Conservation (phyloP, 2,797 vertebrate genomes). For the Sebastes iracundus region DNA sequence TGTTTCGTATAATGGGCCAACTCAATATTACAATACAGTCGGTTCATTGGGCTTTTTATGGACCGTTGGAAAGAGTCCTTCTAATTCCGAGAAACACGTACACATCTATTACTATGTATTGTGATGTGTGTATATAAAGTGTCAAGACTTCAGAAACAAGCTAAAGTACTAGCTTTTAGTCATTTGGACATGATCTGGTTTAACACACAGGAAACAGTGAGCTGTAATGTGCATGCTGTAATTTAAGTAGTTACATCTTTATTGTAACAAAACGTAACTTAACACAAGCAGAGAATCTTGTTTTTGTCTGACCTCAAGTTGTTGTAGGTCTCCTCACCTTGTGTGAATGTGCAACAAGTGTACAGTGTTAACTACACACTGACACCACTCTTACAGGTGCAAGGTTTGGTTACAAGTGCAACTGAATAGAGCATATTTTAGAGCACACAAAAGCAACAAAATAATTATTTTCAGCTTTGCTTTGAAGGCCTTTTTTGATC, state of each 20-base stretch:
- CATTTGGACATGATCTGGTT: not conserved
- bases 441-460: no score
- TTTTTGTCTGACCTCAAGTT: not conserved
- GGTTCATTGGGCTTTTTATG: no score
- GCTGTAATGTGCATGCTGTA: not conserved
- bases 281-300: not conserved
- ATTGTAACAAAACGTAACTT: not conserved
- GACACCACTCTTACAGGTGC: no score
- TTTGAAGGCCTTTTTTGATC: no score
- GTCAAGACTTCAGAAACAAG: not conserved
- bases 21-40: slow-evolving; percentile 4
- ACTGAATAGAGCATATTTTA: no score
- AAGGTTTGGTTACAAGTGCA: no score
- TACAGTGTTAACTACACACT: no score
- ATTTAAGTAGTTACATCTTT: not conserved
- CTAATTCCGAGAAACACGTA: not conserved
- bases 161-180: not conserved
- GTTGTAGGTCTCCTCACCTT: not conserved
- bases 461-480: no score
- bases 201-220: not conserved
- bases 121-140: not conserved
- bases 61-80: no score
- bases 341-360: no score
- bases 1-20: slow-evolving; percentile 4
- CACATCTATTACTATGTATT: not conserved